phyloP scores from a whole-genome alignment of 2,113 vertebrate genomes.

The Agapornis roseicollis region DNA sequence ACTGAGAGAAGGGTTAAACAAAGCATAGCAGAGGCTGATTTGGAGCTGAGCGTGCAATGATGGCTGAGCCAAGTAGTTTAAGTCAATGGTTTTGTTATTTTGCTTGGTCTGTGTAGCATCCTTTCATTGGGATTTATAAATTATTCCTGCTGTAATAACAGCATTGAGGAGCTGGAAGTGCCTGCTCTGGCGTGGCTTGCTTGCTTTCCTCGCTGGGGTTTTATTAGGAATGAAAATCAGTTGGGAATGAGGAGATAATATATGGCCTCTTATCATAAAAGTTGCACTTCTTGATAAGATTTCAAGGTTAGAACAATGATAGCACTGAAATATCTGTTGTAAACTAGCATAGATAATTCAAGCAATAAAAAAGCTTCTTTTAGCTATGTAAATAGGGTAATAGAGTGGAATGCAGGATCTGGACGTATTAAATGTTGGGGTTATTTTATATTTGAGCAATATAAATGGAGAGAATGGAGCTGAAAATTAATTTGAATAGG shows the following conservation, averaged over 20 bases:
- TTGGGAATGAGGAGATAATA: background rate
- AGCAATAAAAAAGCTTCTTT: slow-evolving; percentile 37
- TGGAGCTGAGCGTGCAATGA: background rate
- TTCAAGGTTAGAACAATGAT: slow-evolving; percentile 50
- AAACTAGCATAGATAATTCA: slow-evolving; percentile 9
- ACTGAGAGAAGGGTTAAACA: background rate
- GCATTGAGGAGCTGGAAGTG: background rate
- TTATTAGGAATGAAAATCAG: background rate
- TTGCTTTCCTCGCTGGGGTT: background rate
- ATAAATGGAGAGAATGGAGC: background rate
- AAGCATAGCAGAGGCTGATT: background rate
- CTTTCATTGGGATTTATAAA: background rate
- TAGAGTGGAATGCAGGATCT: background rate
- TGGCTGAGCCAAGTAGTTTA: background rate
- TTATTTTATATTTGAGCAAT: background rate
- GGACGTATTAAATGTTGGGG: background rate
- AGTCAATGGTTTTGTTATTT: background rate
- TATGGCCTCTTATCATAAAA: background rate
- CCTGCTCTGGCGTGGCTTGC: background rate
- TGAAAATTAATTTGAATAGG: background rate
- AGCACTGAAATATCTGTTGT: slow-evolving; percentile 11
- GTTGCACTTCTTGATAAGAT: slow-evolving; percentile 15
- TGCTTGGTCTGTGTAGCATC: background rate
- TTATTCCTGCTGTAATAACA: background rate
- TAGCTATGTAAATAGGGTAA: slow-evolving; percentile 48